Evolutionary conservation across 2,888 invertebrate genomes (phyloP).

Genomic region (Dione juno): DNA sequence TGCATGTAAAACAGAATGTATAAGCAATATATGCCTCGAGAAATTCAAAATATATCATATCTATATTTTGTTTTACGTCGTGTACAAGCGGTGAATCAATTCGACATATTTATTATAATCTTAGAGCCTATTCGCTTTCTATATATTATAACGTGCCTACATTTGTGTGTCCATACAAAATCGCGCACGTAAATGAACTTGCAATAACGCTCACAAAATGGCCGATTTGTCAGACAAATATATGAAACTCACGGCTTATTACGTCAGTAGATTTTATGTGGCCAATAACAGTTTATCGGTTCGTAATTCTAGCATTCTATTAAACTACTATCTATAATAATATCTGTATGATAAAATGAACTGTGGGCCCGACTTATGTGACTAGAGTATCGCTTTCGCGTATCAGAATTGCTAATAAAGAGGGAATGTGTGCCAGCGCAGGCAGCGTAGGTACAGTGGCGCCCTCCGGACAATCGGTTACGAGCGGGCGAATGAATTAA

Average conservation of each 20-base stretch:
- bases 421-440: conserved; percentile 68
- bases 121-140: conserved; percentile 11
- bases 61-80: conserved; percentile 37
- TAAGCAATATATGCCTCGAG: conserved; percentile 31
- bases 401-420: conserved; percentile 81
- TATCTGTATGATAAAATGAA: conserved; percentile 72
- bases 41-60: conserved; percentile 34
- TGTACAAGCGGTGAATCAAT: conserved; percentile 35
- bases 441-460: conserved; percentile 50
- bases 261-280: conserved; percentile 72
- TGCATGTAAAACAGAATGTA: conserved; percentile 41
- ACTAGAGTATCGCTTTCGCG: conserved; percentile 73
- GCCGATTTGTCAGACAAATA: conserved; percentile 74
- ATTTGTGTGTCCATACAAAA: conserved; percentile 53
- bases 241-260: conserved; percentile 72
- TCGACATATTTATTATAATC: conserved; percentile 42
- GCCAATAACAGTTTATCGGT: conserved; percentile 69
- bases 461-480: conserved; percentile 59
- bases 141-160: conserved; percentile 39
- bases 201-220: conserved; percentile 64
- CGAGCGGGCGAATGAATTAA: conserved; percentile 47
- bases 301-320: conserved; percentile 71
- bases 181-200: conserved; percentile 63
- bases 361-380: conserved; percentile 71
- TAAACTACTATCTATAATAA: conserved; percentile 67